Percentiles rank a stretch among this genome's conserved stretches.
These are phyloP conservation scores for Piscicola geometra DNA, from an alignment of 2,888 invertebrate species.

Conservation along the genomic window DNA sequence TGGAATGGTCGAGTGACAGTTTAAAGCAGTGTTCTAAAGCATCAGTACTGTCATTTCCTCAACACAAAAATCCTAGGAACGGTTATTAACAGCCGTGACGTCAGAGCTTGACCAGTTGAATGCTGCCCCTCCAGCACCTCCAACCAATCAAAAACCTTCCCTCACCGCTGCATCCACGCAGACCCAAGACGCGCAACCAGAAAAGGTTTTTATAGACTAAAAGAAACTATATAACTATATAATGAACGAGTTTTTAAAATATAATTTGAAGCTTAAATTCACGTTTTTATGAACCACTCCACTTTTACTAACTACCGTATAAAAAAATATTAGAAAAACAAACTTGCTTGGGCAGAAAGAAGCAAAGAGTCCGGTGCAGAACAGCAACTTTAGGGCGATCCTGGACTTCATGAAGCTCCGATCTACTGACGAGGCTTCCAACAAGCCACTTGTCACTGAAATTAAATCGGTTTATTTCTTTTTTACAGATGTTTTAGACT, in stretches of 20 bases:
- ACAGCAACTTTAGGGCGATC: constrained; percentile 8
- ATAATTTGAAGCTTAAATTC: no score
- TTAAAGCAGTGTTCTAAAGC: no score
- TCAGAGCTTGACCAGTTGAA: constrained; percentile 13
- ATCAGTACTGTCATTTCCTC: no score
- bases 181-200: neutral
- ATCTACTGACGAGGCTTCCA: neutral
- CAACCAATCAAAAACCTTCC: neutral
- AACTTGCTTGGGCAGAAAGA: neutral
- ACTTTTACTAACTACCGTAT: no score
- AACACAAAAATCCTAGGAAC: constrained; percentile 5
- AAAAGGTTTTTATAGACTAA: no score
- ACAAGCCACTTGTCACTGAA: neutral
- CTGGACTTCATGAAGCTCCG: constrained; percentile 2
- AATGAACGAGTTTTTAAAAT: no score
- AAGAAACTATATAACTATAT: no score
- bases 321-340: no score
- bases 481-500: no score
- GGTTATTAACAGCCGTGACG: constrained; percentile 5
- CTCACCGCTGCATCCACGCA: neutral
- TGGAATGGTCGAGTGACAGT: no score
- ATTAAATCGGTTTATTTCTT: neutral
- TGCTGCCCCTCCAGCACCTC: neutral
- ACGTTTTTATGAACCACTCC: no score
- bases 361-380: neutral